Evolutionary conservation across 23 tunicate species (phyloP), one percentile per base, ranked within the genome.

Genomic region (Halocynthia roretzi): DNA sequence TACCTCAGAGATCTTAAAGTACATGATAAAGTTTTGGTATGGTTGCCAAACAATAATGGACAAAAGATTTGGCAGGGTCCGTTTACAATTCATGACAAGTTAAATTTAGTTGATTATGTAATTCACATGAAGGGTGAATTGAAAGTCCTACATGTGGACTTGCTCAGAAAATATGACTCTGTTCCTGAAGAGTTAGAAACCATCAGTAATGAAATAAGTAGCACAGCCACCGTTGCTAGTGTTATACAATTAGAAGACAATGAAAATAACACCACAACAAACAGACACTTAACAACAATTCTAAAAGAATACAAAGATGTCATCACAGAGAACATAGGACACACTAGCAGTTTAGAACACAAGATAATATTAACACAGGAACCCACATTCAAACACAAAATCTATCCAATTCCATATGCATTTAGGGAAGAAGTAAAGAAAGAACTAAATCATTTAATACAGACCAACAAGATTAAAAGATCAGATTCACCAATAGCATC

Each of bases 41-140:
- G 68, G 7, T 71, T 71, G 51, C 84, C 84, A 15, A 56, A 71
- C 70, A 81, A 71, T 61, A 81, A 81, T 50, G 15, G 71, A 49
- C 55, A 71, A 18, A 21, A 60, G 79, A 77, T 71, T 31, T 71
- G 84, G 84, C 58, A 81, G 10, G 79, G 69, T 6, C 70, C 77
- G 48, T 81, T 71, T 52, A 44, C 14, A 7, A 71, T 56, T n/a
- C 40, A 60, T 6, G 78, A 57, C 8, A 71, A 58, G 60, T 5
- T 31, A 6, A 57, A 57, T 7, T 7, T 31, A 6, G 48, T 44
- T 50, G 76, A 65, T 8, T 77, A 77, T 20, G 44, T 9, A 54
- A 56, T 65, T 6, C 57, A 63, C 8, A 50, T 65, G 6, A n/a
- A n/a, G 6, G 7, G 82, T 7, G 65, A 77, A 23, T 14, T 12